Base-by-base conservation (phyloP, 2,797 vertebrate species). In the Falco biarmicus region DNA sequence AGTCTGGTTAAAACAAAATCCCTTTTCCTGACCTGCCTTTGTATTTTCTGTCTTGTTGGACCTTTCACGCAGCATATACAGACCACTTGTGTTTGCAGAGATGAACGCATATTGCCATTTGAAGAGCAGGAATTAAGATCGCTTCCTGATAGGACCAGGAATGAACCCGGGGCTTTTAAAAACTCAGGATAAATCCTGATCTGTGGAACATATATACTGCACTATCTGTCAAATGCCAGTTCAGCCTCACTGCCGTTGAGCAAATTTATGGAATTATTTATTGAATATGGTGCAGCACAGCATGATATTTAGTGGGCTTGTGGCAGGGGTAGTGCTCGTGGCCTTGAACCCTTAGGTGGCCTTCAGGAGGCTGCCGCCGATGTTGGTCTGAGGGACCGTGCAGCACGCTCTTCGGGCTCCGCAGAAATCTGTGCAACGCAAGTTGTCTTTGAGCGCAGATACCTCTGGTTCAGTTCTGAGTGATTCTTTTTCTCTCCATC, bases 331-430 rank as follows among this genome's bases (percentile, higher is more conserved):
- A 19, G 39, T 14, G 16, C 53, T 92, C 5, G 1, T 59, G 53
- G 48, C 61, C 37, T 51, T 26, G 69, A 73, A 15, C 39, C 20
- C 21, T 39, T 8, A 4, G 21, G 41, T 20, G 5, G 9, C 39
- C 43, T 31, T 37, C 25, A 11, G 47, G 66, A 73, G 57, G n/a
- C 5, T 18, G 29, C 50, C 19, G 1, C 18, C 9, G 8, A 9
- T 5, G 64, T 13, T 66, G 20, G 1, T 9, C 19, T 14, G 4
- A 34, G 39, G 37, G 50, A 13, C 14, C 3, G 24, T 22, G 13
- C 0, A 5, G 11, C 10, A 2, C 1, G 3, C 10, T 2, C 17
- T 1, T 24, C 1, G 11, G 66, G 37, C 71, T 66, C 79, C 4
- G 25, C 65, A 15, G 77, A n/a, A 48, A 5, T n/a, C 59, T 7